Base-by-base conservation (phyloP, 2,888 invertebrate species). In the Hemithea aestivaria region DNA sequence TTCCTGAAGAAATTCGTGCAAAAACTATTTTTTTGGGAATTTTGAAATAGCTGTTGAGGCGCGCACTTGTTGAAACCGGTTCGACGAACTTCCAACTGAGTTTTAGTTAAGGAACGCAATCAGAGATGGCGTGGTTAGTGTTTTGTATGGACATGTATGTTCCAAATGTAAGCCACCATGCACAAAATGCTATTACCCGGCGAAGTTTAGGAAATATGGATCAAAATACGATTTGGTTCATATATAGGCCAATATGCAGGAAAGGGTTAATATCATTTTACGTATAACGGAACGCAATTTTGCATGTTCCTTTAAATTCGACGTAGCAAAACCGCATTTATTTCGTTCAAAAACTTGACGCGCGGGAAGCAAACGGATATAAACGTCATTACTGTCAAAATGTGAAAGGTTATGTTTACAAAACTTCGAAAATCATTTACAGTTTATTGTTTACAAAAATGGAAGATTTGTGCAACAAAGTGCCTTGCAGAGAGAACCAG, bases 401-500 rank as follows among this genome's bases (percentile, higher is more conserved):
- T 16, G 16, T 7, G 20, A 27, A 7, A 8, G 6, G 20, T 21
- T 20, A 20, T 53, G 53, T 56, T 55, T 53, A 50, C 51, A 35
- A 48, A 38, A 49, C 41, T 35, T 35, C 24, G 35, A 48, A 46
- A 42, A 47, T 37, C 2, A 4, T 5, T 4, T 16, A 16, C 2
- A 16, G 35, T n/a, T n/a, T n/a, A n/a, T n/a, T n/a, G 38, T 42
- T 34, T 22, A 52, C 20, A 37, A 73, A 65, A 69, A 90, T 90
- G 90, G 88, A 89, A 57, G 70, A 79, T 45, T 74, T 88, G 58
- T 64, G 77, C 56, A 62, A 74, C 51, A 68, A 66, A 61, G 73
- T 90, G 50, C 72, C 80, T 6, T 89, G 89, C 57, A 78, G 90
- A 55, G 83, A 88, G 29, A 73, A 66, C 45, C 79, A 89, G 54